Evolutionary conservation across 2,113 vertebrate species (phyloP).

Genomic region (Eurypyga helias): DNA sequence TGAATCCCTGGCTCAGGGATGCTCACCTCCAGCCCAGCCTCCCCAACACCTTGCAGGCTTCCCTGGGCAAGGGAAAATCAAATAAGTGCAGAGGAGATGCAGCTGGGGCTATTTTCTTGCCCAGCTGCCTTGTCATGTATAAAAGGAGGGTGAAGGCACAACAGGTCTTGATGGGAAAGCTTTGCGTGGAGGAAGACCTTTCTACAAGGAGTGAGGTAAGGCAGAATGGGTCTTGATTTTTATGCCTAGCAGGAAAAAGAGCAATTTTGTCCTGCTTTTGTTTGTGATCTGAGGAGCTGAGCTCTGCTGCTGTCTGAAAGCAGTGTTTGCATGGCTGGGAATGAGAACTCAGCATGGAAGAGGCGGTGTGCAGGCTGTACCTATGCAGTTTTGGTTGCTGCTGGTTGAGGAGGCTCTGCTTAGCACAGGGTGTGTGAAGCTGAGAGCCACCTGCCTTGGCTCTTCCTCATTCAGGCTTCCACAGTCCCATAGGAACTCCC

Average conservation of each 20-base stretch:
- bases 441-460: not conserved
- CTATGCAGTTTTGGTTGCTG: not conserved
- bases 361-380: not conserved
- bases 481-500: not conserved
- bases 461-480: not conserved
- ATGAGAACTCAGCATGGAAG: not conserved
- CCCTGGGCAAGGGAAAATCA: not conserved
- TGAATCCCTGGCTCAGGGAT: not conserved
- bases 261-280: not conserved
- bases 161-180: accelerated
- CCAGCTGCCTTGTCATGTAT: not conserved
- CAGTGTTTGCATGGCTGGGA: not conserved
- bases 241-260: not conserved
- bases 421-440: not conserved
- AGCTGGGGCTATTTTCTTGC: not conserved
- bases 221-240: not conserved
- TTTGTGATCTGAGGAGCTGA: not conserved
- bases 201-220: not conserved
- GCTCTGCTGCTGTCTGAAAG: not conserved
- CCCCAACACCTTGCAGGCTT: not conserved
- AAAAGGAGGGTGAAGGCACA: not conserved
- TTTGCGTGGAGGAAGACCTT: not conserved
- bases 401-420: not conserved
- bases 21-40: not conserved
- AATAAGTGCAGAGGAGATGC: not conserved